Percentiles rank a stretch among this genome's conserved stretches.
Evolutionary conservation across 2,113 vertebrate species (phyloP).

Genomic region (Ceyx margarethae): DNA sequence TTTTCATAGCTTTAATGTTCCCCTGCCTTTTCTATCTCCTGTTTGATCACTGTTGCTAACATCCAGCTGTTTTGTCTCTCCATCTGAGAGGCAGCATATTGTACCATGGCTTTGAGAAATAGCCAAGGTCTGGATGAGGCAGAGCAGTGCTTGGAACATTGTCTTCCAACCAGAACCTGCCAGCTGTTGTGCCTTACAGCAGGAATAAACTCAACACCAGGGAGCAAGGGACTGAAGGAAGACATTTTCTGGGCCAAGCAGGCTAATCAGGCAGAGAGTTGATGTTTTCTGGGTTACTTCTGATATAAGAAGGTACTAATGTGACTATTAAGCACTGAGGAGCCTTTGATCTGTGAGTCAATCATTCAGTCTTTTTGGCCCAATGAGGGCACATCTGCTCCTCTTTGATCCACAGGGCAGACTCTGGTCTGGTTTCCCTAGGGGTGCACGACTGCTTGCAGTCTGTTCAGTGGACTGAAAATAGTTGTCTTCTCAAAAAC

Average conservation of each 20-base stretch:
- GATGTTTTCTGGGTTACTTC: slow-evolving; percentile 51
- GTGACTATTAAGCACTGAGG: background rate
- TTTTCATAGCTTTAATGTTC: background rate
- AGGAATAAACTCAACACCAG: background rate
- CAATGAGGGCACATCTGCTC: background rate
- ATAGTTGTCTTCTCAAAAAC: background rate
- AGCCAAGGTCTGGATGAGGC: background rate
- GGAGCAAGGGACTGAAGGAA: background rate
- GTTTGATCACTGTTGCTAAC: background rate
- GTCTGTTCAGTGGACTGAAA: background rate
- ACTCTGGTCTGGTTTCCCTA: background rate
- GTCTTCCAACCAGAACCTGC: background rate
- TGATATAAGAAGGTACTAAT: background rate
- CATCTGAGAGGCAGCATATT: background rate
- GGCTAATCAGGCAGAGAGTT: background rate
- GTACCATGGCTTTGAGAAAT: background rate
- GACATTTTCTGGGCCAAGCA: slow-evolving; percentile 16
- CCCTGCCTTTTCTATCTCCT: background rate
- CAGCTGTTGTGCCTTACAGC: background rate
- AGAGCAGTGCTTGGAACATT: background rate
- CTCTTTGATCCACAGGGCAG: slow-evolving; percentile 20
- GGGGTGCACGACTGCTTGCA: background rate
- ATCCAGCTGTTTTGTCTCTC: background rate
- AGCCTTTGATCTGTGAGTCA: slow-evolving; percentile 50
- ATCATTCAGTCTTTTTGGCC: background rate